Conservation (phyloP, 2,797 vertebrate genomes). For the Sebastiscus albofasciatus region DNA sequence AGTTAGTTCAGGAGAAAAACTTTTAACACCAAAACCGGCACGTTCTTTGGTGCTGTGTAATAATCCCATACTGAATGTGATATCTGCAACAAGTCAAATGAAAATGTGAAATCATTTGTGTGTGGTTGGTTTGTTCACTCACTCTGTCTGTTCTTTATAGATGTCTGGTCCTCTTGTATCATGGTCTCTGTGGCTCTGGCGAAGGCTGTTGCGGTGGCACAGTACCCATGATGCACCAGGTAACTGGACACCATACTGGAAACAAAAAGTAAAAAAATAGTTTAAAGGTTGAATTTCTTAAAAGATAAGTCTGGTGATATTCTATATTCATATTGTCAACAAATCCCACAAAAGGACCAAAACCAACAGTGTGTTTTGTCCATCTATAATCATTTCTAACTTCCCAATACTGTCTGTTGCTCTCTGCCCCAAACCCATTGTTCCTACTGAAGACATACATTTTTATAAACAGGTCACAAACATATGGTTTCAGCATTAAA, state of each 20-base stretch:
- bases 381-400: background rate
- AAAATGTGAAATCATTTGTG: background rate
- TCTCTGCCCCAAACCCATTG: background rate
- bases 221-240: slow-evolving; percentile 98
- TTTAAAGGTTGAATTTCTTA: background rate
- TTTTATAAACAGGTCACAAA: background rate
- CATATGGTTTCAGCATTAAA: background rate
- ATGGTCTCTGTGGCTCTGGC: slow-evolving; percentile 95
- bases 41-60: background rate
- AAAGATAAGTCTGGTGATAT: background rate
- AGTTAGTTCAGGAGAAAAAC: background rate
- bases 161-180: slow-evolving; percentile 96
- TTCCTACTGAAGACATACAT: background rate
- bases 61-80: background rate
- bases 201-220: slow-evolving; percentile 95
- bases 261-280: background rate
- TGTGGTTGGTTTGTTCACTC: slow-evolving; percentile 77
- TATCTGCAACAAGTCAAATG: background rate
- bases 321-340: background rate
- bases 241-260: slow-evolving; percentile 97
- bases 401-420: background rate
- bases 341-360: background rate
- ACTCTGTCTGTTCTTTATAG: slow-evolving; percentile 99
- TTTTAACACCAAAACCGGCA: background rate
- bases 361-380: background rate